Base-by-base conservation (phyloP, 2,113 vertebrate species). In the Mirza zaza region DNA sequence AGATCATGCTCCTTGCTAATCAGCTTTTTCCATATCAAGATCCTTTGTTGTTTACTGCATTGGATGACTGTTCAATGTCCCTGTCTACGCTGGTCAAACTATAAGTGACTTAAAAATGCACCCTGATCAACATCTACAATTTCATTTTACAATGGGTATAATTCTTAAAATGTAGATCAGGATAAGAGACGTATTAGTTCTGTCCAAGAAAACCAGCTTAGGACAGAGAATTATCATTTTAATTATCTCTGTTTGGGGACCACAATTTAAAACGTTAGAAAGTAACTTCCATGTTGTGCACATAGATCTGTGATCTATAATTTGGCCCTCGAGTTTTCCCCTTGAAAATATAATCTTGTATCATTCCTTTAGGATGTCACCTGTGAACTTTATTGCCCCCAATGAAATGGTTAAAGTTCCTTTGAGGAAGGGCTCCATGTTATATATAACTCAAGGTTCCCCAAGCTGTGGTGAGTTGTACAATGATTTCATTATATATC, bases 141-240 rank as follows among this genome's bases (percentile, higher is more conserved):
- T 20, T 61, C 32, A 36, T 48, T 61, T 91, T 32, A 67, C 17
- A 95, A 1, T 61, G 45, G 23, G 36, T 50, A 73, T 77, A 63
- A 36, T 50, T 89, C 48, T 96, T 67, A 42, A 91, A 90, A 95
- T 75, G n/a, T 6, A 83, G 61, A 87, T 13, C 2, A 39, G 36
- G 71, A 59, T 48, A 65, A 70, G 0, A 81, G 17, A 92, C 81
- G 45, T 50, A 84, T n/a, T 67, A 84, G 70, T 75, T 82, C 7
- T 39, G 1, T 55, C n/a, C 82, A 29, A 87, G 29, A 79, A 94
- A 76, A 83, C 27, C 3, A 73, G 8, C 52, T 85, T 93, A 75
- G 11, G 52, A 89, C 3, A 52, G 48, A 48, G 8, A 59, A 87
- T 20, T 61, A 48, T 83, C 42, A 77, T 90, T 86, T 92, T 90